Percentiles rank a stretch among this genome's conserved stretches.
These are phyloP conservation scores for Diadophis punctatus DNA, from an alignment of 2,113 vertebrate genomes.

Conservation along the genomic window DNA sequence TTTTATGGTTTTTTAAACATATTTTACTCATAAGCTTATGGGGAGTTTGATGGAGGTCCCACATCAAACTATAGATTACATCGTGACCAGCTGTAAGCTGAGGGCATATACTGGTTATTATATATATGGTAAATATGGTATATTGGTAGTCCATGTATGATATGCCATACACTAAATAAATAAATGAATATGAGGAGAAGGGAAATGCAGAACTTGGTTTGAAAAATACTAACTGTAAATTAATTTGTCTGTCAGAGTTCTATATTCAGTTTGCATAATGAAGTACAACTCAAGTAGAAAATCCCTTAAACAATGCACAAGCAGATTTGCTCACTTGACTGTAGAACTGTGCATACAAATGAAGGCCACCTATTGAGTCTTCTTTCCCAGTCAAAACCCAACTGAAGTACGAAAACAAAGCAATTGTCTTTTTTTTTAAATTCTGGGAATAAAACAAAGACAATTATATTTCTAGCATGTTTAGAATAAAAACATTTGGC, in stretches of 20 bases:
- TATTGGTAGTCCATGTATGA: not conserved
- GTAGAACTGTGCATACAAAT: not conserved
- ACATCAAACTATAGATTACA: not conserved
- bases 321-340: not conserved
- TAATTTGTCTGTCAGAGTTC: not conserved
- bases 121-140: no score
- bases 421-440: not conserved
- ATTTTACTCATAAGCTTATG: not conserved
- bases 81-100: not conserved
- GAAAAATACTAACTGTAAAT: not conserved
- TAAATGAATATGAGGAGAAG: no score
- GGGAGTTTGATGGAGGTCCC: not conserved
- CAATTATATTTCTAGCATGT: not conserved
- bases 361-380: not conserved
- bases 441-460: not conserved
- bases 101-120: not conserved
- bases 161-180: not conserved
- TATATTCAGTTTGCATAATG: not conserved
- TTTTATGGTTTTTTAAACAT: not conserved
- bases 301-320: not conserved
- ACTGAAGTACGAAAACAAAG: not conserved
- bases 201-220: not conserved
- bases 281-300: not conserved
- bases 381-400: not conserved
- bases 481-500: not conserved